Evolutionary conservation across 1,140 invertebrate species (phyloP).

Genomic region (Pteromalus puparum): DNA sequence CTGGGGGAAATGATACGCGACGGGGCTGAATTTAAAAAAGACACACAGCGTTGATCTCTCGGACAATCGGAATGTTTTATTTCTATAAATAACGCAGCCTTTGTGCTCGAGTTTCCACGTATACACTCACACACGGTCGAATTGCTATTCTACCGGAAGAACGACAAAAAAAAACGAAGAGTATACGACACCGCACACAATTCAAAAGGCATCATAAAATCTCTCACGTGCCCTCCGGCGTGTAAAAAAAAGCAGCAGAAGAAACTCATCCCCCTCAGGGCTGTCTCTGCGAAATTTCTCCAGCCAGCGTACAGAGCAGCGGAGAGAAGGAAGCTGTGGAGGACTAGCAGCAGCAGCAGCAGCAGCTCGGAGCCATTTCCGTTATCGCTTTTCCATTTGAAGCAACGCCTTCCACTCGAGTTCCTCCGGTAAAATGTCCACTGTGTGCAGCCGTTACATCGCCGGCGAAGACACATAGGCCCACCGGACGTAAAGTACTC

Average conservation of each 20-base stretch:
- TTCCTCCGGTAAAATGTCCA: slow-evolving; percentile 32
- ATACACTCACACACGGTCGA: neutral
- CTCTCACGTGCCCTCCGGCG: neutral
- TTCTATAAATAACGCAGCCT: neutral
- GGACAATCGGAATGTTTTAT: neutral
- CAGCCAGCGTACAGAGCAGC: too few relatives aligned
- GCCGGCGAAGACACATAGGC: slow-evolving; percentile 16
- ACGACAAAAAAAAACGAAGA: neutral
- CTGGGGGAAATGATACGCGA: slow-evolving; percentile 13
- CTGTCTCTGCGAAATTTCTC: too few relatives aligned
- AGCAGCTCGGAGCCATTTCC: slow-evolving; percentile 37
- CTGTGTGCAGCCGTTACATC: slow-evolving; percentile 12
- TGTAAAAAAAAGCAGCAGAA: neutral
- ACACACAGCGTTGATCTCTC: too few relatives aligned
- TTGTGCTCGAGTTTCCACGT: neutral
- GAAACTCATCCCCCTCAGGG: neutral
- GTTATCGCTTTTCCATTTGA: slow-evolving; percentile 51
- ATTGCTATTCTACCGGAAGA: neutral
- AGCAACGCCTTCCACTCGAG: slow-evolving; percentile 28
- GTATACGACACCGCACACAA: neutral
- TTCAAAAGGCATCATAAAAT: neutral
- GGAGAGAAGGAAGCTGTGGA: neutral
- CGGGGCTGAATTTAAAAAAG: neutral
- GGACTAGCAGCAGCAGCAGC: neutral
- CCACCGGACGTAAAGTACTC: slow-evolving; percentile 27